Conservation (phyloP, 2,797 vertebrate genomes). For the Typhlichthys subterraneus region DNA sequence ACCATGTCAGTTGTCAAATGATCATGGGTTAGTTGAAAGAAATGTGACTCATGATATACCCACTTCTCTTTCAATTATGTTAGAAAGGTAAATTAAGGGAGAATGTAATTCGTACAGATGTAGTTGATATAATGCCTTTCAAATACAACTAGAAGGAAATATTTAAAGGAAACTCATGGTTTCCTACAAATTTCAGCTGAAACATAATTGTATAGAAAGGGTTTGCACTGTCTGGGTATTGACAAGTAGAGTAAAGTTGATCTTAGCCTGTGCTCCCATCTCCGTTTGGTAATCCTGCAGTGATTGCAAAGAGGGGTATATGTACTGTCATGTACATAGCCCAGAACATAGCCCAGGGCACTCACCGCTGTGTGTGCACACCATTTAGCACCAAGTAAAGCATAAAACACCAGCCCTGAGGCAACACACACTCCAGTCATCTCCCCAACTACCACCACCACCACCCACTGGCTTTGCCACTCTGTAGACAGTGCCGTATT, state of each 20-base stretch:
- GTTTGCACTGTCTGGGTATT: constrained; percentile 9
- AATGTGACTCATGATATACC: constrained; percentile 26
- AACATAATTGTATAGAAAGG: background rate
- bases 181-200: constrained; percentile 4
- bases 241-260: constrained; percentile 19
- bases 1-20: constrained; percentile 23
- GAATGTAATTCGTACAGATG: constrained; percentile 24
- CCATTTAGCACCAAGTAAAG: constrained; percentile 65
- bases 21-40: constrained; percentile 31
- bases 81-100: constrained; percentile 35
- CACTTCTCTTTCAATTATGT: constrained; percentile 25
- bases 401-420: constrained; percentile 60
- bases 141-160: background rate
- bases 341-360: constrained; percentile 45
- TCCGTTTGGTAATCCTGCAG: constrained; percentile 6
- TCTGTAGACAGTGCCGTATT: constrained; percentile 32
- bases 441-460: constrained; percentile 26
- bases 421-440: constrained; percentile 30
- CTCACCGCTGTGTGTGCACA: constrained; percentile 45
- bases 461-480: constrained; percentile 24
- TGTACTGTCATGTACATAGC: constrained; percentile 24
- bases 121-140: constrained; percentile 4
- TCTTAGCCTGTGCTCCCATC: constrained; percentile 29
- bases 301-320: constrained; percentile 26
- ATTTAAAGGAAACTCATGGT: constrained; percentile 3